Conservation (phyloP, 2,113 vertebrate species). For the Petroica traversi region DNA sequence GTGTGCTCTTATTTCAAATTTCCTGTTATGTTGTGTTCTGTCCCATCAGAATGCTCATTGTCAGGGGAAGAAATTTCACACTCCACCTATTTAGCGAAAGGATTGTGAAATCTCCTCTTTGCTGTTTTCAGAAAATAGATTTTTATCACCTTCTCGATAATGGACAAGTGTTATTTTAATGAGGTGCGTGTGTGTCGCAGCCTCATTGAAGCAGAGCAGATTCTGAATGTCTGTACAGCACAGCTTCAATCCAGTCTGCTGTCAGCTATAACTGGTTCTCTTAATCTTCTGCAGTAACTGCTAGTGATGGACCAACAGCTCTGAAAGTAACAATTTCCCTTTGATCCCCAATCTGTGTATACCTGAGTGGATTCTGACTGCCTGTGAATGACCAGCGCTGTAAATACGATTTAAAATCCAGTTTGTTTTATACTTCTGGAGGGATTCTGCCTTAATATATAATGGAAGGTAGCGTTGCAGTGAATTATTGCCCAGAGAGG, state of each 20-base stretch:
- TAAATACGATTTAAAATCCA: not conserved
- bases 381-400: not conserved
- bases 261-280: conserved; percentile 23
- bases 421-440: not conserved
- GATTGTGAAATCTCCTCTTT: conserved; percentile 21
- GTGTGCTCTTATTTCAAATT: not conserved
- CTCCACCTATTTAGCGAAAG: not conserved
- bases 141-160: not conserved
- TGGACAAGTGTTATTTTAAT: not conserved
- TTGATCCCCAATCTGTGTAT: not conserved
- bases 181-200: not conserved
- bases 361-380: not conserved
- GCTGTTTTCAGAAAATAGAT: not conserved
- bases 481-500: not conserved
- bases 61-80: conserved; percentile 26
- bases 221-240: not conserved
- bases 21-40: not conserved
- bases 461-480: not conserved
- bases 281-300: conserved; percentile 6
- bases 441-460: not conserved
- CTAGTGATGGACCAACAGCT: conserved; percentile 17
- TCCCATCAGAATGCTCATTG: not conserved
- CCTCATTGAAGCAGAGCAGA: not conserved
- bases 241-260: not conserved
- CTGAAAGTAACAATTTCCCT: conserved; percentile 14